Evolutionary conservation across 2,888 invertebrate genomes (phyloP).

Genomic region (Torymus texanus): DNA sequence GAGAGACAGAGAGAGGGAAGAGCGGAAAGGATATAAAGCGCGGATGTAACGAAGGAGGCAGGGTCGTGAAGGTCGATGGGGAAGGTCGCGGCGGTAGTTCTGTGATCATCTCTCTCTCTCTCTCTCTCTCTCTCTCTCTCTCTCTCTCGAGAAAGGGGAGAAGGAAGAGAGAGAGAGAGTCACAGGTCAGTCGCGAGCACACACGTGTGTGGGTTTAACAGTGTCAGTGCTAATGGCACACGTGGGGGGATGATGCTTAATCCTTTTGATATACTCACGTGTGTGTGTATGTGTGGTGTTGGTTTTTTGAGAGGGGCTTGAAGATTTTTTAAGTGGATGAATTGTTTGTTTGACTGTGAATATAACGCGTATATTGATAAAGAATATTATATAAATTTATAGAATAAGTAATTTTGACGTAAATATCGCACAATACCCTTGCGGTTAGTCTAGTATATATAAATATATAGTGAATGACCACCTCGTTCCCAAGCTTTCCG

Average conservation of each 20-base stretch:
- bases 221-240: not conserved
- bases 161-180: not conserved
- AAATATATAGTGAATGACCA: too few relatives aligned
- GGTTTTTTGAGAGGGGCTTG: too few relatives aligned
- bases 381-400: too few relatives aligned
- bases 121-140: slow-evolving; percentile 3
- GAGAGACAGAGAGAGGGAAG: not conserved
- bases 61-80: slow-evolving; percentile 53
- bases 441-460: too few relatives aligned
- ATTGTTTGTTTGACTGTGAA: too few relatives aligned
- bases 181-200: slow-evolving; percentile 34
- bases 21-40: slow-evolving; percentile 1
- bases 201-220: not conserved
- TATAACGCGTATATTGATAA: too few relatives aligned
- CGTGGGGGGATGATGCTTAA: not conserved
- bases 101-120: slow-evolving; percentile 38
- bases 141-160: not conserved
- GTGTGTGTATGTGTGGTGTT: too few relatives aligned
- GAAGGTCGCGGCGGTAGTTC: slow-evolving; percentile 57
- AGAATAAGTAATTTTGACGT: too few relatives aligned
- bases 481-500: too few relatives aligned
- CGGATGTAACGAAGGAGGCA: slow-evolving; percentile 27
- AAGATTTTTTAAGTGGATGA: too few relatives aligned
- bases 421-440: too few relatives aligned
- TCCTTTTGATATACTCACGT: not conserved